Evolutionary conservation across 2,113 vertebrate species (phyloP).

Genomic region (Neodontobutis hainanensis): DNA sequence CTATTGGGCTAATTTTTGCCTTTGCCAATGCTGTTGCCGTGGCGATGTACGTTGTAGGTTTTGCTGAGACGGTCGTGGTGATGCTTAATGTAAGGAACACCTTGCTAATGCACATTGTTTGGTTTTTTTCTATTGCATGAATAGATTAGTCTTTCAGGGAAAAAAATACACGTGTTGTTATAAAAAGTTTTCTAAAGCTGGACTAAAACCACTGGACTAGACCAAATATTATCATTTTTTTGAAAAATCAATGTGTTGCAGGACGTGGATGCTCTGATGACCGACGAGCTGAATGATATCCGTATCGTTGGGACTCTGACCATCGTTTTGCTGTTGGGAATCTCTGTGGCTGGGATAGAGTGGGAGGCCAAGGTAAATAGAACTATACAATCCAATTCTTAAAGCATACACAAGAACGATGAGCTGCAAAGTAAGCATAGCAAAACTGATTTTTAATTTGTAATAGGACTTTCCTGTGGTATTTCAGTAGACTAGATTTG

Average conservation of each 20-base stretch:
- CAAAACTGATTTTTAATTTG: no score
- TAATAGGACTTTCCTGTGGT: no score
- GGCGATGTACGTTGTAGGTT: constrained; percentile 98
- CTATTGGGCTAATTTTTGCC: constrained; percentile 95
- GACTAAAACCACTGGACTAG: no score
- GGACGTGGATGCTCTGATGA: constrained; percentile 89
- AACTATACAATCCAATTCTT: no score
- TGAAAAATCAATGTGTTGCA: constrained; percentile 52
- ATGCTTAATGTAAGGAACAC: constrained; percentile 85
- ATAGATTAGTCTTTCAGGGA: no score
- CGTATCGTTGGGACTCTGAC: constrained; percentile 96
- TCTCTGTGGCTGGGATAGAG: constrained; percentile 98
- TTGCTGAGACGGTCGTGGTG: constrained; percentile 96
- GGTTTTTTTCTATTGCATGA: no score
- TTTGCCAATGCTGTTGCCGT: constrained; percentile 98
- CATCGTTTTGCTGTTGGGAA: constrained; percentile 89
- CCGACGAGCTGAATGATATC: constrained; percentile 92
- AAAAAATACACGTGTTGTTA: no score
- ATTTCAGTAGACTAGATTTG: no score
- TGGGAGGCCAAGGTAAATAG: constrained; percentile 94
- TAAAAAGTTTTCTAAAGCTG: no score
- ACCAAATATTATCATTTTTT: no score
- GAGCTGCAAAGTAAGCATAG: no score
- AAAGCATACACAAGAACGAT: no score
- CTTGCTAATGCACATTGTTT: neutral